Conservation (phyloP, 2,888 invertebrate genomes). For the Spatulosminthurus flaviceps region DNA sequence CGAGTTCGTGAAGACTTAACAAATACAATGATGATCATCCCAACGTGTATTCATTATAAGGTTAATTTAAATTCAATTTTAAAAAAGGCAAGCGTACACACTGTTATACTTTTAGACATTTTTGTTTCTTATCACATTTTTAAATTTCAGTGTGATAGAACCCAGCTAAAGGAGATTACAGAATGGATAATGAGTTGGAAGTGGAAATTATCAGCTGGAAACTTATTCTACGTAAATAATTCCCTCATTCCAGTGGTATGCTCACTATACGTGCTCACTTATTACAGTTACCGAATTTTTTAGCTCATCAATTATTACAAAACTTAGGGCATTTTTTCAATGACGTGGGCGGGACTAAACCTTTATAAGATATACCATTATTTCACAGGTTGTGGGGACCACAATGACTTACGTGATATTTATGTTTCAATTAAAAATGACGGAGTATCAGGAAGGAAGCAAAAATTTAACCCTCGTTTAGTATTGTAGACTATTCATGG, state of each 20-base stretch:
- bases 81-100: no score
- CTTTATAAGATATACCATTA: no score
- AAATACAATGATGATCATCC: constrained; percentile 19
- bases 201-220: constrained; percentile 30
- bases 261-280: neutral
- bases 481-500: no score
- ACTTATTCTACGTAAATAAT: constrained; percentile 29
- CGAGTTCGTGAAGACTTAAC: neutral
- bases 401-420: constrained; percentile 42
- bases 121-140: no score
- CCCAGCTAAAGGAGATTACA: neutral
- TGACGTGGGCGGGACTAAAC: neutral
- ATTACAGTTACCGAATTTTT: no score
- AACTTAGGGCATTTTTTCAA: neutral
- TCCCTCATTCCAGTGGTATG: constrained; percentile 29
- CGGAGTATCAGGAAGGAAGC: neutral
- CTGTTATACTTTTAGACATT: no score
- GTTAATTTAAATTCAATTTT: neutral
- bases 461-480: neutral
- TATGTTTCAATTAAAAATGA: constrained; percentile 29
- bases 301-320: no score
- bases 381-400: constrained; percentile 26
- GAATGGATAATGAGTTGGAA: constrained; percentile 30
- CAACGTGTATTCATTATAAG: neutral
- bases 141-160: no score